A percentile compares a stretch with the other conserved stretches of the same genome.
These are phyloP conservation scores for Odontamblyopus lacepedii DNA, from an alignment of 2,797 vertebrate genomes.

Conservation along the genomic window DNA sequence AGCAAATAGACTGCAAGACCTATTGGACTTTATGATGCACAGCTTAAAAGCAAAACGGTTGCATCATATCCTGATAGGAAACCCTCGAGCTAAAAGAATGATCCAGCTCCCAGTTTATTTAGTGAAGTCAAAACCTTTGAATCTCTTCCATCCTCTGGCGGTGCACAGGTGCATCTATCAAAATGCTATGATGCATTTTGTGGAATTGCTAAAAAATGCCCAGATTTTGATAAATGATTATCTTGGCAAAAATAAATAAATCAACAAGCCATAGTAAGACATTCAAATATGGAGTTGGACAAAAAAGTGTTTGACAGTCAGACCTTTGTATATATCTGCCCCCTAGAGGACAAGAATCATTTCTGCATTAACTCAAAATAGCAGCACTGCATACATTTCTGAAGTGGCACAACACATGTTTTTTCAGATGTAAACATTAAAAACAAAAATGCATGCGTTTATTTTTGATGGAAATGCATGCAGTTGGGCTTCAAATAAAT, in stretches of 20 bases:
- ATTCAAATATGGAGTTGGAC: not conserved
- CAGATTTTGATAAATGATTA: slow-evolving; percentile 85
- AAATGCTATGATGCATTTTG: slow-evolving; percentile 79
- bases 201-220: slow-evolving; percentile 87
- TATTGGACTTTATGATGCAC: slow-evolving; percentile 82
- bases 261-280: not conserved
- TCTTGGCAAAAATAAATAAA: not conserved
- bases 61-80: slow-evolving; percentile 86
- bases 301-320: not conserved
- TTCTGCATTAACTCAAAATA: too few relatives aligned
- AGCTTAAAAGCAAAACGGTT: slow-evolving; percentile 83
- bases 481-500: too few relatives aligned
- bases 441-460: too few relatives aligned
- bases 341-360: not conserved
- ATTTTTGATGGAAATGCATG: too few relatives aligned
- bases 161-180: slow-evolving; percentile 75
- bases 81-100: slow-evolving; percentile 66
- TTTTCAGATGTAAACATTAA: too few relatives aligned
- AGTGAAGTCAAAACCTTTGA: slow-evolving; percentile 77
- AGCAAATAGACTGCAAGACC: slow-evolving; percentile 75
- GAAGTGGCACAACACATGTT: too few relatives aligned
- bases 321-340: not conserved
- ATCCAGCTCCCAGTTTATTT: slow-evolving; percentile 77
- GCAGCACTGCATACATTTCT: too few relatives aligned
- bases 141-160: slow-evolving; percentile 87